Conservation (phyloP, 2,888 invertebrate genomes). For the Drosophila tripunctata region DNA sequence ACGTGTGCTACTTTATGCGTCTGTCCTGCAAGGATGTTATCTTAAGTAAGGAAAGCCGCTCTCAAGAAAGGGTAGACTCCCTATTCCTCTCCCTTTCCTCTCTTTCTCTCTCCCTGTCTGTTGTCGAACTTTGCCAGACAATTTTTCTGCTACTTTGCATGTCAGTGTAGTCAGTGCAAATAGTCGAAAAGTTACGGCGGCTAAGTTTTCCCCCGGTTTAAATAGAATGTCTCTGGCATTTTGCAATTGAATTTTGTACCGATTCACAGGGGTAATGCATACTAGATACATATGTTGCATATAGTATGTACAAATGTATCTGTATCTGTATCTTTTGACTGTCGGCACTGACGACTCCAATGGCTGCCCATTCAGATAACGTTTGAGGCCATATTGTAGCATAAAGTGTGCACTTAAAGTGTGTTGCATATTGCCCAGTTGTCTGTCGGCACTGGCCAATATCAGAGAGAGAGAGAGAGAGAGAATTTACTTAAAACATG, state of each 20-base stretch:
- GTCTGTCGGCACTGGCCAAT: constrained; percentile 15
- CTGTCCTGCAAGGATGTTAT: constrained; percentile 31
- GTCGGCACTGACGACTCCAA: constrained; percentile 11
- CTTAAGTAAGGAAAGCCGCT: background rate
- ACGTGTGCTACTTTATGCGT: constrained; percentile 56
- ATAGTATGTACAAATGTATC: constrained; percentile 6
- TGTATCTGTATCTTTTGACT: constrained; percentile 16
- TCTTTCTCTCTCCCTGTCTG: constrained; percentile 51
- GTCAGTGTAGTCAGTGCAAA: constrained; percentile 58
- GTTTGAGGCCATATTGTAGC: constrained; percentile 45
- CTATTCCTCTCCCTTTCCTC: constrained; percentile 19
- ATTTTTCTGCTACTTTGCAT: constrained; percentile 80
- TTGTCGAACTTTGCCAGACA: constrained; percentile 75
- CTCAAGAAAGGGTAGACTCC: background rate
- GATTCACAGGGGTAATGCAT: constrained; percentile 7
- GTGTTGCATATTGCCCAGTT: constrained; percentile 29
- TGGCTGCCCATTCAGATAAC: constrained; percentile 58
- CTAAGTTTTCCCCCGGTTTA: constrained; percentile 35
- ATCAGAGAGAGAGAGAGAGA: background rate
- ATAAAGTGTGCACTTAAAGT: constrained; percentile 72
- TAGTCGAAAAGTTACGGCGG: constrained; percentile 66
- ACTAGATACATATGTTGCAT: too few relatives aligned
- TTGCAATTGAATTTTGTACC: constrained; percentile 66
- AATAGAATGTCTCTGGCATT: constrained; percentile 41
- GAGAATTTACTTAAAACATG: constrained; percentile 6